phyloP scores from a whole-genome alignment of 2,113 vertebrate genomes.

The Amia ocellicauda region DNA sequence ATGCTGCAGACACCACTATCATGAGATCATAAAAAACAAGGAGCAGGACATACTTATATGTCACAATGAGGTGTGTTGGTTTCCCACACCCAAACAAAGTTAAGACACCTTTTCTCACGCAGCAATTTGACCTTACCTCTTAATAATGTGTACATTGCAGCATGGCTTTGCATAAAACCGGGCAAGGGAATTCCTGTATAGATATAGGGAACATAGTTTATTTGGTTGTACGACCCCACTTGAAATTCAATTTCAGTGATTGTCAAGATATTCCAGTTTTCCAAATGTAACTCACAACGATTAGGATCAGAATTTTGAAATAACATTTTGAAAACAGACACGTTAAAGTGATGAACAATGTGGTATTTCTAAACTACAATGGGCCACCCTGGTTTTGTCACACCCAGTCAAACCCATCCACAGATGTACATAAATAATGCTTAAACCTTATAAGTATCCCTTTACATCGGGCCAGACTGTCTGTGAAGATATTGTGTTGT shows the following conservation, averaged over 20 bases:
- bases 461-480: background rate
- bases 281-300: too few species aligned
- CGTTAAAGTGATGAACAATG: background rate
- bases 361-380: background rate
- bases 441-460: too few species aligned
- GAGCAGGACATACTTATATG: background rate
- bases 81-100: background rate
- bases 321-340: conserved; percentile 1
- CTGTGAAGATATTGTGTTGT: background rate
- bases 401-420: background rate
- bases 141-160: background rate
- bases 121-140: background rate
- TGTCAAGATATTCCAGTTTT: too few species aligned
- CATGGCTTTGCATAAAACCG: too few species aligned
- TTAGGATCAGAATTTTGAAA: too few species aligned
- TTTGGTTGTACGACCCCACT: too few species aligned
- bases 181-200: too few species aligned
- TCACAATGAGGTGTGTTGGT: background rate
- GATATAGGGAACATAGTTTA: too few species aligned
- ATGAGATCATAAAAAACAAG: background rate
- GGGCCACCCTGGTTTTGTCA: background rate
- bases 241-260: too few species aligned
- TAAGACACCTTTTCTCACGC: background rate
- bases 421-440: too few species aligned
- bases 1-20: too few species aligned